phyloP scores from a whole-genome alignment of 2,113 vertebrate genomes.

The Phyllostomus hastatus region DNA sequence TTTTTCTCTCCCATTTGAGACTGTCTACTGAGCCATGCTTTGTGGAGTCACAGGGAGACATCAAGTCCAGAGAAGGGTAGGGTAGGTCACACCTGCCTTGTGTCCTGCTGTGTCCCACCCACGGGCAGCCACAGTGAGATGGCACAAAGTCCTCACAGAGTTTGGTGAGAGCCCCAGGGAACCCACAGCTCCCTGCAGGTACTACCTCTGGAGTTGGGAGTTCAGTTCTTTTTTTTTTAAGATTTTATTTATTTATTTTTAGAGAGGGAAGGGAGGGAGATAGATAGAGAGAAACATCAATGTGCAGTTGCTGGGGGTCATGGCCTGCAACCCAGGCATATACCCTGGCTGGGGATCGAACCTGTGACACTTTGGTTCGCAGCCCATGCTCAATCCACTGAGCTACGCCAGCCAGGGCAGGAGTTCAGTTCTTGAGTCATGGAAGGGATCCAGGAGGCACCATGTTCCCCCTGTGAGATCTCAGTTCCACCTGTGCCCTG shows the following conservation, averaged over 20 bases:
- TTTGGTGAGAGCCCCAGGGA: not conserved
- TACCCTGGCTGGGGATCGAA: too few species aligned
- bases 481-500: not conserved
- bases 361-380: too few species aligned
- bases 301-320: too few species aligned
- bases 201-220: not conserved
- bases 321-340: too few species aligned
- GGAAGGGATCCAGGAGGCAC: not conserved
- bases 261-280: too few species aligned
- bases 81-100: not conserved
- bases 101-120: fast-evolving
- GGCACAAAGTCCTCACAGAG: not conserved
- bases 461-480: not conserved
- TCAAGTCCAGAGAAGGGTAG: not conserved
- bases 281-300: too few species aligned
- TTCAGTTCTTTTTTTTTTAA: too few species aligned
- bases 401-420: too few species aligned
- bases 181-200: not conserved
- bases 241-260: too few species aligned
- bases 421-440: not conserved
- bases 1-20: not conserved
- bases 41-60: not conserved
- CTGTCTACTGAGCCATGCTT: not conserved
- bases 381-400: too few species aligned
- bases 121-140: too few species aligned